Evolutionary conservation across 2,113 vertebrate genomes (phyloP), one percentile per base, ranked within the genome.

Genomic region (Takifugu bimaculatus): DNA sequence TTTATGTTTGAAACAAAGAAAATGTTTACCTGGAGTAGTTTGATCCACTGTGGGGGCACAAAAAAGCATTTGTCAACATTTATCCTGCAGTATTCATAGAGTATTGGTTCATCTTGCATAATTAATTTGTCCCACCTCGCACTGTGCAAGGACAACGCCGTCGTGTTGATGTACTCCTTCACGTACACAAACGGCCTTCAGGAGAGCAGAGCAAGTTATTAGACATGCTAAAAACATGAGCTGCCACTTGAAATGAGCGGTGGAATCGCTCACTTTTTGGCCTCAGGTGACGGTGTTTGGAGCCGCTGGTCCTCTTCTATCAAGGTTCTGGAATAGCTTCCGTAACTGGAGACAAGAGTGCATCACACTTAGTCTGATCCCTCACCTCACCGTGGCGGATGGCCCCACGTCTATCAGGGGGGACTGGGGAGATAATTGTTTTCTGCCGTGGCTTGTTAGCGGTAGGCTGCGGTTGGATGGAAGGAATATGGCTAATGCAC

Each of bases 101-200:
- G 12, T 50, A 26, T 50, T 11, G 15, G 15, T 49, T 1, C 48
- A 2, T 50, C n/a, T 32, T 65, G 26, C 57, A 67, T 39, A 32
- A 58, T 63, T 3, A 6, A 20, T 43, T 6, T 10, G 6, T 54
- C 75, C n/a, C 86, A 93, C 93, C 87, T 74, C 43, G 85, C 71
- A 42, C 87, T 90, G 26, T 82, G 42, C 50, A 48, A 49, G 0
- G 88, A 70, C 0, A 57, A 5, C 57, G 81, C 88, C 0, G 85
- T 74, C 27, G 84, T 74, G 68, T 93, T 89, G 59, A 94, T 68
- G 0, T 95, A 95, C 68, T 95, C 89, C 85, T 95, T 95, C 64
- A 96, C 71, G 26, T 90, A 94, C 66, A 96, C 93, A 54, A 93
- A 74, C 32, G 76, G 83, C 89, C 92, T 95, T 7, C 68, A 88